These are phyloP conservation scores for Oreonectes daqikongensis DNA, from an alignment of 2,797 vertebrate genomes.

Conservation along the genomic window DNA sequence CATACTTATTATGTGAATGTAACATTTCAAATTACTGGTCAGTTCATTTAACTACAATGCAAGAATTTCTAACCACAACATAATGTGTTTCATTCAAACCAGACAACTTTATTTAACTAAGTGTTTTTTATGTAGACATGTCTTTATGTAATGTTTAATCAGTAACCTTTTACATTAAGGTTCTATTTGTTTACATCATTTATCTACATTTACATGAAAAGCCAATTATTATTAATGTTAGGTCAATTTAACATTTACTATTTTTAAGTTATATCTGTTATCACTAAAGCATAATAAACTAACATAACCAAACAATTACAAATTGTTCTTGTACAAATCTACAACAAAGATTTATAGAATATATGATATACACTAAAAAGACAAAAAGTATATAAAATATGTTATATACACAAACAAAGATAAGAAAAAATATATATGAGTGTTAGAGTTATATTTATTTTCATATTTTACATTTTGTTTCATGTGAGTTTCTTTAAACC, in stretches of 20 bases:
- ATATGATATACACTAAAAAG: not conserved
- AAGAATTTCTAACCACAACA: not conserved
- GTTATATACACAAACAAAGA: no score
- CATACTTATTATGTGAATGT: slow-evolving; percentile 5
- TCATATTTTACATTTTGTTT: no score
- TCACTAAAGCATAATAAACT: no score
- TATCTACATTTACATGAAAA: no score
- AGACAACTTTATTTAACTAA: not conserved
- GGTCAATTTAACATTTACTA: no score
- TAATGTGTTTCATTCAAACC: not conserved
- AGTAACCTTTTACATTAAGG: not conserved
- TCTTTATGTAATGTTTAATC: not conserved
- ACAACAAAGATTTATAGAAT: not conserved
- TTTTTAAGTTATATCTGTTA: not conserved
- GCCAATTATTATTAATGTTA: no score
- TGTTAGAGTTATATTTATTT: no score
- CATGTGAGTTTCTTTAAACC: no score
- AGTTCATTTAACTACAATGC: slow-evolving; percentile 5
- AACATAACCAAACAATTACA: not conserved
- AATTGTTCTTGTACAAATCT: not conserved
- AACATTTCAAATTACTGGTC: slow-evolving; percentile 5
- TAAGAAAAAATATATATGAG: no score
- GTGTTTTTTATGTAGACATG: no score
- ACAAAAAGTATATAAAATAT: no score
- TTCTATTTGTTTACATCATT: no score